Conservation (phyloP, 1,140 invertebrate genomes). For the Nomia melanderi region DNA sequence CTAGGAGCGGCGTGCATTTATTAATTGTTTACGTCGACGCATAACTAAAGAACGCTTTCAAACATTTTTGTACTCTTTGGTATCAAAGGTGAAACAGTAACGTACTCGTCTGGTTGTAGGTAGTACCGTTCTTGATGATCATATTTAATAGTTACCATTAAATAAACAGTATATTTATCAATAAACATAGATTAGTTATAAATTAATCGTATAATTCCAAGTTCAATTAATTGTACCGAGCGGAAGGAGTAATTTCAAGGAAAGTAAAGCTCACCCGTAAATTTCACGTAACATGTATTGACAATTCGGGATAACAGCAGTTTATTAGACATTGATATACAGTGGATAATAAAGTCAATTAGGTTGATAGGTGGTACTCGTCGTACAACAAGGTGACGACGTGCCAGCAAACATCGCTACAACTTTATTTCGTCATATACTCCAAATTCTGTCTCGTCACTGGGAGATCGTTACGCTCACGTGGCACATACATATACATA, state of each 20-base stretch:
- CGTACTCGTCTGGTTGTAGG: no score
- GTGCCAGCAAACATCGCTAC: slow-evolving; percentile 58
- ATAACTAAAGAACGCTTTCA: not conserved
- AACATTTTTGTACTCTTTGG: no score
- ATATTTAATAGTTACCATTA: no score
- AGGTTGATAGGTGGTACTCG: slow-evolving; percentile 60
- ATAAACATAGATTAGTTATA: no score
- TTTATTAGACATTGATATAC: slow-evolving; percentile 82
- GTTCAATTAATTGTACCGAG: no score
- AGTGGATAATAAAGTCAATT: slow-evolving; percentile 74
- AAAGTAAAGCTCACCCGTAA: not conserved
- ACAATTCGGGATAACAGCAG: slow-evolving; percentile 73
- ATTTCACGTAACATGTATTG: slow-evolving; percentile 16
- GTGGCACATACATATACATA: slow-evolving; percentile 49
- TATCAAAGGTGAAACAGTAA: no score
- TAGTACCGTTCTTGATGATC: no score
- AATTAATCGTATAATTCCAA: not conserved
- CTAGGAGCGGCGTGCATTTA: not conserved
- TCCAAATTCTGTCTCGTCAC: slow-evolving; percentile 7
- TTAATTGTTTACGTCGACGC: not conserved
- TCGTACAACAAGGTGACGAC: slow-evolving; percentile 68
- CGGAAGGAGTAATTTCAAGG: not conserved
- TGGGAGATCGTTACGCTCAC: slow-evolving; percentile 48
- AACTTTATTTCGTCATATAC: slow-evolving; percentile 36
- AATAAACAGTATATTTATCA: no score